A percentile compares a stretch with the other conserved stretches of the same genome.
Evolutionary conservation across 2,797 vertebrate genomes (phyloP).

Genomic region (Pristis pectinata): DNA sequence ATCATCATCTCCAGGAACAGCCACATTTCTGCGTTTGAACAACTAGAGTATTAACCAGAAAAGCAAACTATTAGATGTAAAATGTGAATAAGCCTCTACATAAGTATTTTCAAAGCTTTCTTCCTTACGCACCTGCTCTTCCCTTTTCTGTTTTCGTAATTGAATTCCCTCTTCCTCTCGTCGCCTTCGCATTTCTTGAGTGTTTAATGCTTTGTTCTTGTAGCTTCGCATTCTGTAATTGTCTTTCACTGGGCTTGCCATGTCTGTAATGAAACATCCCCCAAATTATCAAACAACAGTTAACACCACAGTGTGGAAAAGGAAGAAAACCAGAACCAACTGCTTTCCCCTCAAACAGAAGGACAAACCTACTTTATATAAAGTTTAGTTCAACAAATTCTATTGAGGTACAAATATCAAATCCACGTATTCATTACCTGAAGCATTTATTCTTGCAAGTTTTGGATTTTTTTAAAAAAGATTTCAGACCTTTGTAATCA

Average conservation of each 20-base stretch:
- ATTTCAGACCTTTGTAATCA: neutral
- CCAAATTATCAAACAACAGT: neutral
- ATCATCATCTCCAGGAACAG: slow-evolving; percentile 69
- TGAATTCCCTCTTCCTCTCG: slow-evolving; percentile 90
- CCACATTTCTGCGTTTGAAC: slow-evolving; percentile 82
- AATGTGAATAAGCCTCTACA: neutral
- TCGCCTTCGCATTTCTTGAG: slow-evolving; percentile 84
- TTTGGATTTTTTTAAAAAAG: too few species aligned
- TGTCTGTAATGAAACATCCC: slow-evolving; percentile 42
- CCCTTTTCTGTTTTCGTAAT: slow-evolving; percentile 83
- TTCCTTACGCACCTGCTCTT: slow-evolving; percentile 70
- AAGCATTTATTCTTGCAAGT: neutral
- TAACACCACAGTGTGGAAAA: neutral
- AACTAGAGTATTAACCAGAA: slow-evolving; percentile 56
- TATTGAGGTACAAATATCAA: neutral
- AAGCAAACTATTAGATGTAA: neutral
- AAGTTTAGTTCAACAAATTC: neutral
- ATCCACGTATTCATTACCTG: neutral
- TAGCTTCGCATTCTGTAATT: slow-evolving; percentile 86
- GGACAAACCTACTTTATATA: neutral
- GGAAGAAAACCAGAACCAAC: neutral
- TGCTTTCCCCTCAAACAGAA: neutral
- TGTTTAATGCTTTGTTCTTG: slow-evolving; percentile 87
- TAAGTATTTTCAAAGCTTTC: neutral
- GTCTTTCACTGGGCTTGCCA: slow-evolving; percentile 80